Evolutionary conservation across 2,113 vertebrate species (phyloP).

Genomic region (Pardalotus punctatus): DNA sequence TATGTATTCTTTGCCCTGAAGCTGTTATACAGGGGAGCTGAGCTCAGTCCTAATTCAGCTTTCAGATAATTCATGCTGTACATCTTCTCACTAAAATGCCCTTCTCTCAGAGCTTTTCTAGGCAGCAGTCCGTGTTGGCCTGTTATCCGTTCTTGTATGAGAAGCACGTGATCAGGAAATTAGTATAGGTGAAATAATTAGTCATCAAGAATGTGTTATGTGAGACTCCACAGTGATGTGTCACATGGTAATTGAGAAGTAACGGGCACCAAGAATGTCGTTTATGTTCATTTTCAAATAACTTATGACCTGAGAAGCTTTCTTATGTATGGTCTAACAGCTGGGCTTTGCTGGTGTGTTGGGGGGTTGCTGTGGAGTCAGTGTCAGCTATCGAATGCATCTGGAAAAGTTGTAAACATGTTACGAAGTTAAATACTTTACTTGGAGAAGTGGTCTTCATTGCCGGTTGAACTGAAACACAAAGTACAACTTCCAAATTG

Average conservation of each 20-base stretch:
- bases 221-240: background rate
- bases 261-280: background rate
- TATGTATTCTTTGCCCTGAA: rapidly evolving
- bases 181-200: background rate
- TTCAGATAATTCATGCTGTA: rapidly evolving
- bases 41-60: background rate
- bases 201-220: background rate
- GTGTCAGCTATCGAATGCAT: background rate
- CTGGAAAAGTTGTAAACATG: background rate
- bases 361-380: background rate
- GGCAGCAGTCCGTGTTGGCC: background rate
- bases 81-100: background rate
- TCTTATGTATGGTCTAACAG: background rate
- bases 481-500: background rate
- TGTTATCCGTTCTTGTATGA: background rate
- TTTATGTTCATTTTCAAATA: background rate
- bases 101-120: background rate
- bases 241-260: background rate
- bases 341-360: background rate
- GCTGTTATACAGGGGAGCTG: background rate
- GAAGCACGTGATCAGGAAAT: background rate
- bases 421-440: background rate
- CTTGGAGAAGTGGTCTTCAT: background rate
- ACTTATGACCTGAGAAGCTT: background rate
- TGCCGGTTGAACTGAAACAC: background rate